phyloP scores from a whole-genome alignment of 2,888 invertebrate species.

The Hyles lineata region DNA sequence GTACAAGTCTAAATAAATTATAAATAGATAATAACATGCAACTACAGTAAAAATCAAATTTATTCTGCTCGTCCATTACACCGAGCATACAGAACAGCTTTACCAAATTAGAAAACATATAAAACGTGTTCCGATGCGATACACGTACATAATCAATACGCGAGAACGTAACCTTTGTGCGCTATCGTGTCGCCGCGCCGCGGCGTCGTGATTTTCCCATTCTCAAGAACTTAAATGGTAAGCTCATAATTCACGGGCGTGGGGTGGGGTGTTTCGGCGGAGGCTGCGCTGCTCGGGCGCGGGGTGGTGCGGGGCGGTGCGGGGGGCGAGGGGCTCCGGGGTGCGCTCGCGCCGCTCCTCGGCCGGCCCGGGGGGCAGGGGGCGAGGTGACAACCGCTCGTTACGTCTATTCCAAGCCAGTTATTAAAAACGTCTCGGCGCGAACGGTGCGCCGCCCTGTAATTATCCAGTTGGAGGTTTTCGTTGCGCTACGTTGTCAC shows the following conservation, averaged over 20 bases:
- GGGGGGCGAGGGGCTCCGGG: conserved; percentile 66
- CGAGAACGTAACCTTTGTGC: conserved; percentile 64
- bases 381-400: conserved; percentile 85
- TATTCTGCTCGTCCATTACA: no score
- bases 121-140: background rate
- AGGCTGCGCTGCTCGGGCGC: conserved; percentile 68
- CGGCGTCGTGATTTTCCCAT: conserved; percentile 52
- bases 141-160: conserved; percentile 27
- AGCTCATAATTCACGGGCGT: conserved; percentile 76
- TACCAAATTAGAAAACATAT: background rate
- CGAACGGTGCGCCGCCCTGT: conserved; percentile 84
- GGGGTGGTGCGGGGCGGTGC: conserved; percentile 63
- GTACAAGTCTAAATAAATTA: no score
- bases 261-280: conserved; percentile 67
- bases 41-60: no score
- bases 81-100: conserved; percentile 40
- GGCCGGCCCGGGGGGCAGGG: conserved; percentile 63
- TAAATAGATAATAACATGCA: no score
- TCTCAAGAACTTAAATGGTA: conserved; percentile 59
- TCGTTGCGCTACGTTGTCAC: conserved; percentile 77
- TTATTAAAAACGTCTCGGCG: conserved; percentile 86
- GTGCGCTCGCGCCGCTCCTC: conserved; percentile 63
- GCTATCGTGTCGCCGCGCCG: conserved; percentile 53
- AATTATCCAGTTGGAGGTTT: conserved; percentile 82
- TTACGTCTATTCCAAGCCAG: conserved; percentile 84